A percentile compares a stretch with the other conserved stretches of the same genome.
Conservation (phyloP, 2,888 invertebrate genomes). For the Chalcis sispes region DNA sequence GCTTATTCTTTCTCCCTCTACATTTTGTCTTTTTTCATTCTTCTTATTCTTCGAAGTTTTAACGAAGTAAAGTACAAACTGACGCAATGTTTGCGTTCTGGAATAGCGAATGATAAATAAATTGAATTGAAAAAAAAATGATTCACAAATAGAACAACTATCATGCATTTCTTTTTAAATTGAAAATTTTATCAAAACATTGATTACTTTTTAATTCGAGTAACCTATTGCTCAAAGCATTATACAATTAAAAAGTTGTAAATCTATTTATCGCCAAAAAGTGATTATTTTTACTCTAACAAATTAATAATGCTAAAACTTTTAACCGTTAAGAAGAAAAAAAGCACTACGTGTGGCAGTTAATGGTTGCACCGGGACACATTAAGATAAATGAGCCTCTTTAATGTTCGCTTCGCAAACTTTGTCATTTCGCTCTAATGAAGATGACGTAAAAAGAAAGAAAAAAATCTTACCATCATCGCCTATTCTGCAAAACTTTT, state of each 20-base stretch:
- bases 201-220: too few relatives aligned
- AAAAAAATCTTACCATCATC: conserved; percentile 5
- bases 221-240: too few relatives aligned
- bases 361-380: conserved; percentile 10
- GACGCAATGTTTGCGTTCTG: conserved; percentile 26
- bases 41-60: conserved; percentile 41
- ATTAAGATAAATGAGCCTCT: conserved; percentile 37
- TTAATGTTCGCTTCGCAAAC: conserved; percentile 15
- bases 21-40: conserved; percentile 25
- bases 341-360: neutral
- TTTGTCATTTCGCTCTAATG: conserved; percentile 27
- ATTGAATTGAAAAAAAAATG: conserved; percentile 15
- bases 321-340: conserved; percentile 4
- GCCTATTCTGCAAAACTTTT: neutral
- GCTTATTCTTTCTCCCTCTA: conserved; percentile 7
- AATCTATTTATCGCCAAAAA: too few relatives aligned
- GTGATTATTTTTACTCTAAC: neutral
- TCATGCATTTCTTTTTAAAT: too few relatives aligned
- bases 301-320: neutral
- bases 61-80: conserved; percentile 42
- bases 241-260: too few relatives aligned
- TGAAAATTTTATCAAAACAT: too few relatives aligned
- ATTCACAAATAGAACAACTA: neutral
- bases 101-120: conserved; percentile 25
- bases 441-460: neutral